Conservation (phyloP, 2,888 invertebrate species). For the Molorchus minor region DNA sequence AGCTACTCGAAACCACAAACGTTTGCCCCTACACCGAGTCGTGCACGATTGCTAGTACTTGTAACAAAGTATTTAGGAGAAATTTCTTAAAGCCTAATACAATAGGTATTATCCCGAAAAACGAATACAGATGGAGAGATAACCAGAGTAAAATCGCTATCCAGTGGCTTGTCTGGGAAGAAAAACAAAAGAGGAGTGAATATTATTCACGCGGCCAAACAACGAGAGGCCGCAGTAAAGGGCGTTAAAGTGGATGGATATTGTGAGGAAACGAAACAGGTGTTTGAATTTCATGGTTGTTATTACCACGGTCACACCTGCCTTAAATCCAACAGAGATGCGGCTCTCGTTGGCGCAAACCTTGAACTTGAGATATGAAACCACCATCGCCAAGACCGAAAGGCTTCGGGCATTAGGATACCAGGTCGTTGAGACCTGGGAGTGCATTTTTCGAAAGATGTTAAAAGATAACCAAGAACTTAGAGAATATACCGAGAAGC, state of each 20-base stretch:
- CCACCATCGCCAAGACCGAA: conserved; percentile 25
- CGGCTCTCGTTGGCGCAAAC: conserved; percentile 16
- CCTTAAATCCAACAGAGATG: conserved; percentile 25
- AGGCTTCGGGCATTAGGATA: too few species aligned
- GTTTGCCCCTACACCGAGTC: too few species aligned
- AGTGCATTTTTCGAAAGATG: conserved; percentile 31
- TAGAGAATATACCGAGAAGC: conserved; percentile 8
- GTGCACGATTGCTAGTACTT: too few species aligned
- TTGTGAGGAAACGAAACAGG: conserved; percentile 25
- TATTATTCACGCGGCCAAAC: too few species aligned
- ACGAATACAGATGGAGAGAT: too few species aligned
- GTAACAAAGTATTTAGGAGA: too few species aligned
- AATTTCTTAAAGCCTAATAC: too few species aligned
- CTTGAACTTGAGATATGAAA: conserved; percentile 22
- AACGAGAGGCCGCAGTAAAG: conserved; percentile 34
- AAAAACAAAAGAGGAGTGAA: conserved; percentile 25
- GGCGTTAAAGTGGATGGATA: conserved; percentile 31
- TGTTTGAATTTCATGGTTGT: conserved; percentile 39
- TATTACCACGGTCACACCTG: conserved; percentile 33
- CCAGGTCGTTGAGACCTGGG: conserved; percentile 35
- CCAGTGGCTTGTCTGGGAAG: too few species aligned
- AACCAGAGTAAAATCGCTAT: too few species aligned
- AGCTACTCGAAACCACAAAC: too few species aligned
- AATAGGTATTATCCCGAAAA: too few species aligned
- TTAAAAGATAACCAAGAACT: conserved; percentile 13